Base-by-base conservation (phyloP, 2,888 invertebrate genomes). In the Urechis unicinctus region DNA sequence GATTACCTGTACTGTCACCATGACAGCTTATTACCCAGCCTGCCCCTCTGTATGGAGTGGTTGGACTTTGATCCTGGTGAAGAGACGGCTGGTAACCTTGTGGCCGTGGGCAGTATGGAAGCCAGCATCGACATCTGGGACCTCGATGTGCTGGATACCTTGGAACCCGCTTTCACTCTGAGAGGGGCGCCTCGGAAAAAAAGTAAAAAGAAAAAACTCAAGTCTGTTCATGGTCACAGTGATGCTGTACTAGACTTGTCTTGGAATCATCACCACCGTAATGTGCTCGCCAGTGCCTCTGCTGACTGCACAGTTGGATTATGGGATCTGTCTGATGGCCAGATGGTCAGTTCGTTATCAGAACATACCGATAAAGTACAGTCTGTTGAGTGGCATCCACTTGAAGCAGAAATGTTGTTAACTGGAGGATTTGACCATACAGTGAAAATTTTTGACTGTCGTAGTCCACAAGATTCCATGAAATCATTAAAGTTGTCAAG, bases 71-170 rank as follows among this genome's bases (percentile, higher is more conserved):
- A 94, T 77, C 87, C 91, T 0, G 78, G 84, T 78, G 86, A 88
- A 61, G 48, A 55, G 9, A 29, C 61, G 60, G 13, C 64, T 84
- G 88, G 88, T 22, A 96, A 93, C 78, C 85, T 92, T 66, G 88
- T 93, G 67, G 96, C 95, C 0, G 84, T 96, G 56, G 96, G 94
- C 13, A 87, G 87, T 36, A 94, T 97, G 92, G 86, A 88, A 61
- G 88, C 93, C 0, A 84, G 89, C 44, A 94, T 97, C 55, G 89
- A 92, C 67, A 85, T 97, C n/a, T 98, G 96, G 95, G 95, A 97
- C 79, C 79, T 97, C 45, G 96, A 97, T 79, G 83, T 97, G 57
- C 86, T 95, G 63, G 91, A 96, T 73, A 87, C 88, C 56, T 80
- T 95, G 43, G 92, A 93, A 71, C 93, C 97, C 0, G 87, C 88